Evolutionary conservation across 2,888 invertebrate genomes (phyloP), one percentile per base, ranked within the genome.

Genomic region (Tubulanus polymorphus): DNA sequence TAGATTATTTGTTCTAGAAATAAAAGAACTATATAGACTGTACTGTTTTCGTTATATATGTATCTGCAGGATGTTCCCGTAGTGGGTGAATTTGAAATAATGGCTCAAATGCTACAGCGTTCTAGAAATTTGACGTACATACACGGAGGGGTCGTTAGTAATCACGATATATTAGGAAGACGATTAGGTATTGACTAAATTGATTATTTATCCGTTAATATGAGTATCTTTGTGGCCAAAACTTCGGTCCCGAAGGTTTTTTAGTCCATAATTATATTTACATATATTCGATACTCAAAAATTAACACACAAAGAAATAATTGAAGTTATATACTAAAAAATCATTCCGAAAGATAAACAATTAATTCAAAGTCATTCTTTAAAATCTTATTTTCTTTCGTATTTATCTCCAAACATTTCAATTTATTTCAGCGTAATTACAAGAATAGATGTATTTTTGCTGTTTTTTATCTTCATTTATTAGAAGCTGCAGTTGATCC

Each of bases 121-220:
- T 54, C 55, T 15, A 54, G 70, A 18, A 53, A 56, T 48, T 70
- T 73, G 51, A 37, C 58, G 27, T 61, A 68, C 37, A 45, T 63
- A 18, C 70, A 72, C 48, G 73, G 73, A 1, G 69, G 69, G 1
- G 63, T 71, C 2, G 70, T 73, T 0, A 51, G 55, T 20, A 63
- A 66, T 1, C 68, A 65, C 35, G 73, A 73, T 54, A 61, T 57
- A 5, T 53, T 73, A 0, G 73, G 73, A 12, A 58, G 68, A 48
- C 54, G 68, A 53, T 59, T 54, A 41, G 70, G 72, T 72, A n/a
- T n/a, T n/a, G n/a, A n/a, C n/a, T n/a, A n/a, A n/a, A n/a, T n/a
- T n/a, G n/a, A n/a, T n/a, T n/a, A n/a, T n/a, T n/a, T n/a, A n/a
- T n/a, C n/a, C n/a, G n/a, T n/a, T n/a, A n/a, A n/a, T n/a, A n/a